Base-by-base conservation (phyloP, 2,113 vertebrate species). In the Danionella cerebrum region DNA sequence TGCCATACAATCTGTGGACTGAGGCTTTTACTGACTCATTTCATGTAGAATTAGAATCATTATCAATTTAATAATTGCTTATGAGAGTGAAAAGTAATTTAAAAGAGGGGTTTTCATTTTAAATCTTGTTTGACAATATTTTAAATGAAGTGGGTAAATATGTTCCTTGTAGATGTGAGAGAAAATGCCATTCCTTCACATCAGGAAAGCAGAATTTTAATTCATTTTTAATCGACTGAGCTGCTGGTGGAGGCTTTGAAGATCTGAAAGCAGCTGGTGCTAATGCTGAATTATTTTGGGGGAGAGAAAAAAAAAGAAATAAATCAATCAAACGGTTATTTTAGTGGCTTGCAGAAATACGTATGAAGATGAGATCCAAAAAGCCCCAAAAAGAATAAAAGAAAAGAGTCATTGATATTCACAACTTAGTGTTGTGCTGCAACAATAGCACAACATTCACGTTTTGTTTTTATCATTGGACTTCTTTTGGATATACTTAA, bases 161-260 rank as follows among this genome's bases (percentile, higher is more conserved):
- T 14, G 29, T 51, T 19, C 13, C 36, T 11, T 45, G 9, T 19
- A 19, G 44, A 29, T 39, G 27, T 60, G 5, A 21, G 22, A 14
- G 11, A 19, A 44, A 45, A 60, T 18, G 57, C 12, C 25, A 60
- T 45, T 45, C 25, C 57, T 39, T 45, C 57, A 60, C 57, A 45
- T 31, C 57, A 60, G 57, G 57, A 60, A 60, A 60, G 24, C 39
- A 18, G 57, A 44, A n/a, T 44, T 60, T 60, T 29, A 60, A 60
- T 60, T 33, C 42, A 45, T 60, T 59, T 60, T 60, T 60, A 45
- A 60, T 60, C 45, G 39, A 44, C n/a, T 60, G 24, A 31, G 57
- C 57, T 25, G 24, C 25, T 44, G 39, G 16, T 45, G 39, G 14
- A 31, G 27, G 13, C 58, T 60, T 60, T 60, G 58, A 60, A 60